These are phyloP conservation scores for Pseudochromis fuscus DNA, from an alignment of 2,797 vertebrate genomes.

Conservation along the genomic window DNA sequence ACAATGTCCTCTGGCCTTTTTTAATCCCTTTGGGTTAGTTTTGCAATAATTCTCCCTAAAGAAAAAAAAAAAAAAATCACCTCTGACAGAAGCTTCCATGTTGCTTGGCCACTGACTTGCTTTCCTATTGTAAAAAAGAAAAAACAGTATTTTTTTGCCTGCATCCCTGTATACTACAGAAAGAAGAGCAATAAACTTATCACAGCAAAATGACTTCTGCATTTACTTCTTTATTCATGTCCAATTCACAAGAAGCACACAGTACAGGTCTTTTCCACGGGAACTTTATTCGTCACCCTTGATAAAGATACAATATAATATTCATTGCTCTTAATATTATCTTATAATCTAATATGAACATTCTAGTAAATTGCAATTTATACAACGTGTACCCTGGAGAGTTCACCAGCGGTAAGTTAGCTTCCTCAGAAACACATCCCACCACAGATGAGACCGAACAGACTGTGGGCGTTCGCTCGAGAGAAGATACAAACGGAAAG, in stretches of 20 bases:
- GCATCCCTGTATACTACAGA: conserved; percentile 81
- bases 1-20: conserved; percentile 30
- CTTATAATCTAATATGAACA: conserved; percentile 88
- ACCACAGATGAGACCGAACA: conserved; percentile 46
- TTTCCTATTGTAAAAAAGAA: conserved; percentile 64
- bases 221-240: conserved; percentile 42
- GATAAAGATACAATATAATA: conserved; percentile 91
- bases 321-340: conserved; percentile 88
- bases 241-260: conserved; percentile 56
- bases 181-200: conserved; percentile 82
- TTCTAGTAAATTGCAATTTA: conserved; percentile 83
- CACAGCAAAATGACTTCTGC: conserved; percentile 65
- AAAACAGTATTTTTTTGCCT: conserved; percentile 76
- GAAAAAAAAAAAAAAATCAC: conserved; percentile 32
- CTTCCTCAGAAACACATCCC: conserved; percentile 61
- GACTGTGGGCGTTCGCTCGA: conserved; percentile 17
- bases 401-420: conserved; percentile 75
- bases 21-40: conserved; percentile 19
- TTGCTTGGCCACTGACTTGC: conserved; percentile 84
- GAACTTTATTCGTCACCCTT: conserved; percentile 88
- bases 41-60: conserved; percentile 40
- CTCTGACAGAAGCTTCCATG: conserved; percentile 83
- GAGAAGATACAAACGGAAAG: conserved; percentile 32
- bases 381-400: conserved; percentile 79
- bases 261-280: conserved; percentile 90